Base-by-base conservation (phyloP, 2,888 invertebrate species). In the Troides aeacus region DNA sequence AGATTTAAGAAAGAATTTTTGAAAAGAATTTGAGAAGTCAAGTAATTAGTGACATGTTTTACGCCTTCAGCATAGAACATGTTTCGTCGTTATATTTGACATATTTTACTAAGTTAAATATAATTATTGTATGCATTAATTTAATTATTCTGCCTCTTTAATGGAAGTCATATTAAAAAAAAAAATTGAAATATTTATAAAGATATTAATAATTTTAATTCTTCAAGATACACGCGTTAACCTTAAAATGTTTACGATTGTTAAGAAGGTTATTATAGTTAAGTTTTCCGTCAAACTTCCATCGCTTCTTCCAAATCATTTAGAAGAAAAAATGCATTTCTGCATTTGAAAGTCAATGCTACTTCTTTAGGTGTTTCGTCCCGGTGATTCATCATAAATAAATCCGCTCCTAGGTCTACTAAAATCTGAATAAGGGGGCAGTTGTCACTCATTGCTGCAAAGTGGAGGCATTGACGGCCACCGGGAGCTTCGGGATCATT, bases 371-470 rank as follows among this genome's bases (percentile, higher is more conserved):
- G 90, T 0, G 88, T 92, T 78, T 89, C 82, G 50, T 83, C 76
- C 71, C 86, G 83, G 68, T 85, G 84, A 75, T 93, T 93, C 1
- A 69, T 78, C 36, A 78, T 72, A 58, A 76, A 75, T 1, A 86
- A 70, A 75, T 90, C 78, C 12, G 90, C 91, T 36, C 92, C 92
- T 5, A 88, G 76, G 0, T 81, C 74, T 1, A 90, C 69, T 10
- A 93, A 82, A 57, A 87, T 76, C 7, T 73, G 70, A 23, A 90
- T 88, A 1, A 93, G 81, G 2, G 73, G 75, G 58, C 81, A 79
- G 72, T 93, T 92, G 72, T 92, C 87, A 71, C 87, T 88, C 84
- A 93, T 90, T 3, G 93, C 93, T 18, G 92, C 93, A 71, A 92
- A 89, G 77, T 94, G 93, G 57, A 94, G 77, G 0, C 91, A 87